Evolutionary conservation across 2,888 invertebrate species (phyloP), one percentile per base, ranked within the genome.

Genomic region (Hypena proboscidalis): DNA sequence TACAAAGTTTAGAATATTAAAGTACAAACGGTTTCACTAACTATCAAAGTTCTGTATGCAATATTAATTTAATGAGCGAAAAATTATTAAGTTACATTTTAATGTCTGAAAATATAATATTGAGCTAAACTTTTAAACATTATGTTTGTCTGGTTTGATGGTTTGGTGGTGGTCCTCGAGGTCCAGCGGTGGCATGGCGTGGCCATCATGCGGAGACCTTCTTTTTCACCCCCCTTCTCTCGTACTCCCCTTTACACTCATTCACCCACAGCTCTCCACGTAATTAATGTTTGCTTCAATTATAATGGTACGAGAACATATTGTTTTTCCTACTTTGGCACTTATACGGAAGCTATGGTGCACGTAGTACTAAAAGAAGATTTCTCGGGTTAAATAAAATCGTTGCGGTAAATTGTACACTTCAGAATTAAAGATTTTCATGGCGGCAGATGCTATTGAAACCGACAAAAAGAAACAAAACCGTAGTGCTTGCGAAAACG

Each of bases 231-330:
- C 32, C 22, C 22, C 25, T 38, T 7, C 32, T 22, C 30, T 35
- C 39, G 14, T 39, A 52, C 50, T 48, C 57, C 52, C 17, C 8
- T 5, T 5, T 5, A 4, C 17, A 17, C 52, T 50, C 64, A 20
- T 60, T 58, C 60, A 52, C 67, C 57, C 60, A 36, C 52, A 56
- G 70, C 74, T 74, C 64, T 73, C 66, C 67, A 54, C 66, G 65
- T 80, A 81, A 82, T 81, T 79, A 80, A 80, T 79, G 72, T 81
- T 82, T 81, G 75, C 77, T 77, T 70, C 74, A 78, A 83, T 83
- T 80, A 80, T 76, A 75, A 77, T 69, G 50, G 50, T 64, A 66
- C 48, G 40, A 31, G 55, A 70, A 74, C 68, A 66, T 56, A 65
- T 66, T 58, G 65, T 73, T 60, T 64, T 55, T 48, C 46, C 49